Base-by-base conservation (phyloP, 2,888 invertebrate genomes). In the Perithous albicinctus region DNA sequence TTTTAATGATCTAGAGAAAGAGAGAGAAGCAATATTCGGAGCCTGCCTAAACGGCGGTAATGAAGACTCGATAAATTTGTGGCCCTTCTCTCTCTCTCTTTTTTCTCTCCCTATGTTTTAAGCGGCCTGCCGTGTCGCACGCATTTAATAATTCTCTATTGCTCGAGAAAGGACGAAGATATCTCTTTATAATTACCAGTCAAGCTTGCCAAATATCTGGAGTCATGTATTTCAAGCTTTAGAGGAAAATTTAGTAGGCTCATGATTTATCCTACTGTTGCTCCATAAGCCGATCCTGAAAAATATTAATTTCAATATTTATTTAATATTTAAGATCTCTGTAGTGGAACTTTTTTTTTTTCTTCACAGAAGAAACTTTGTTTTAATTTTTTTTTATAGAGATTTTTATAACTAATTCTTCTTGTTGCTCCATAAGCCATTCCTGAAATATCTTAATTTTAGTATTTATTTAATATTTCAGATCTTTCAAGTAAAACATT, bases 21-120 rank as follows among this genome's bases (percentile, higher is more conserved):
- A 41, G 64, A 88, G 88, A 41, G 48, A 56, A 70, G 63, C 41
- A 41, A 69, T 56, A 48, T n/a, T 41, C 35, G 46, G 41, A 86
- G 86, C 81, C 86, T 59, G 85, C 85, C 87, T 90, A 89, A 88
- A 88, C 87, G 89, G 81, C 89, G 87, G 88, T 90, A 90, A 91
- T 88, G 90, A 90, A 90, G 85, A 84, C 84, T 78, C 89, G 75
- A 90, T 90, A 90, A 91, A 91, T 91, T 89, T 87, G 85, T 87
- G 69, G 86, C 86, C 87, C 85, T 81, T 15, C 15, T 59, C 6
- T 18, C n/a, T n/a, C n/a, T n/a, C n/a, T n/a, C n/a, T n/a, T n/a
- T n/a, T n/a, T n/a, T n/a, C n/a, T n/a, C n/a, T n/a, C n/a, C n/a
- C n/a, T n/a, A n/a, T n/a, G 59, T 59, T 84, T 4, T 4, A 43